A percentile compares a stretch with the other conserved stretches of the same genome.
These are phyloP conservation scores for Anolis sagrei DNA, from an alignment of 2,113 vertebrate species.

Conservation along the genomic window DNA sequence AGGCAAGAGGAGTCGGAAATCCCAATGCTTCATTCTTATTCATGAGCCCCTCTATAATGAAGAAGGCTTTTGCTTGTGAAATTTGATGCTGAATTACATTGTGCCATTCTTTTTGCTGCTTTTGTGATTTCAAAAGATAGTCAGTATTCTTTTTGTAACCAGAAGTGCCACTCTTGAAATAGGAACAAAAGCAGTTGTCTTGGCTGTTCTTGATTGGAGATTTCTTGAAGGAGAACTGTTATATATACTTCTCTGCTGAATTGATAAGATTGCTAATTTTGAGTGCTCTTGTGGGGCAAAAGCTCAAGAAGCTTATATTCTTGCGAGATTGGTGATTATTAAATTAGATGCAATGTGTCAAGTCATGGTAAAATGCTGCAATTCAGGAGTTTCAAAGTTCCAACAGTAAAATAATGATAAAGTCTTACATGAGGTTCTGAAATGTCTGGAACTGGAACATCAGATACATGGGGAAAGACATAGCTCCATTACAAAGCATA, in stretches of 20 bases:
- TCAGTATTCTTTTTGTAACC: not conserved
- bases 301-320: too few species aligned
- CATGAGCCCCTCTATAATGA: not conserved
- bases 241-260: not conserved
- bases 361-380: too few species aligned
- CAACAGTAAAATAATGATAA: too few species aligned
- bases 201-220: not conserved
- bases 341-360: too few species aligned
- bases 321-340: too few species aligned
- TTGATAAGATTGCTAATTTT: not conserved
- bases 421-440: too few species aligned
- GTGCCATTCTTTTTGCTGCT: not conserved
- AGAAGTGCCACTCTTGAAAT: not conserved
- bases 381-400: too few species aligned
- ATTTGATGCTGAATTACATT: not conserved
- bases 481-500: too few species aligned
- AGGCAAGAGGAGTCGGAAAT: not conserved
- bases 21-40: not conserved
- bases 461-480: too few species aligned
- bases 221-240: not conserved
- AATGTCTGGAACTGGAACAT: too few species aligned
- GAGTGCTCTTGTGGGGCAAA: too few species aligned
- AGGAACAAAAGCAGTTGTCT: not conserved
- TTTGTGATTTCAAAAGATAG: not conserved
- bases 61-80: not conserved